phyloP scores from a whole-genome alignment of 2,113 vertebrate species.

The Bolborhynchus lineola region DNA sequence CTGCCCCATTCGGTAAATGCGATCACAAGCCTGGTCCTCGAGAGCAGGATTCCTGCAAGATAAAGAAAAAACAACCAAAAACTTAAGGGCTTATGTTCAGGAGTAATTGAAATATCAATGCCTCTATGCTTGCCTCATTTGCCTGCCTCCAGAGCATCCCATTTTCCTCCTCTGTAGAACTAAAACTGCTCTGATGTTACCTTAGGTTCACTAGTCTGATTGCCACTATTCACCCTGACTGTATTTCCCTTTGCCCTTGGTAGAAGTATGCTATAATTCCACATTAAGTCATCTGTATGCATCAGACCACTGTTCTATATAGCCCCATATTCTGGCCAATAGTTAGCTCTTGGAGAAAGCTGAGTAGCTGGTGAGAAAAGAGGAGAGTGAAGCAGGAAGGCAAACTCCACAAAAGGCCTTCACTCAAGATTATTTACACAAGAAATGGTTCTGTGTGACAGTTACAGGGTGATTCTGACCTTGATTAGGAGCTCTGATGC shows the following conservation, averaged over 20 bases:
- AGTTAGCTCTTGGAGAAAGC: not conserved
- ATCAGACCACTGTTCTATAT: not conserved
- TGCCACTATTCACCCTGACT: not conserved
- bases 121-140: not conserved
- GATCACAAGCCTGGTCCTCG: conserved; percentile 95
- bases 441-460: not conserved
- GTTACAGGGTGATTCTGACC: not conserved
- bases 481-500: not conserved
- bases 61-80: not conserved
- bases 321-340: not conserved
- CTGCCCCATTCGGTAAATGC: conserved; percentile 94
- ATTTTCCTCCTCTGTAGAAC: not conserved
- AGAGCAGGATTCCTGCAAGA: conserved; percentile 90
- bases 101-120: not conserved
- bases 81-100: not conserved
- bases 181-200: not conserved
- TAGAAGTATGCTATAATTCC: not conserved
- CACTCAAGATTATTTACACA: not conserved
- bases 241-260: not conserved
- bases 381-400: not conserved
- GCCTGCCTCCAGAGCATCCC: not conserved
- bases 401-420: not conserved
- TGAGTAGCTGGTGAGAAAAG: not conserved
- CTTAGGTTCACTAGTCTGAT: not conserved
- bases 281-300: not conserved